Conservation (phyloP, 1,140 invertebrate species). For the Telenomus remus region DNA sequence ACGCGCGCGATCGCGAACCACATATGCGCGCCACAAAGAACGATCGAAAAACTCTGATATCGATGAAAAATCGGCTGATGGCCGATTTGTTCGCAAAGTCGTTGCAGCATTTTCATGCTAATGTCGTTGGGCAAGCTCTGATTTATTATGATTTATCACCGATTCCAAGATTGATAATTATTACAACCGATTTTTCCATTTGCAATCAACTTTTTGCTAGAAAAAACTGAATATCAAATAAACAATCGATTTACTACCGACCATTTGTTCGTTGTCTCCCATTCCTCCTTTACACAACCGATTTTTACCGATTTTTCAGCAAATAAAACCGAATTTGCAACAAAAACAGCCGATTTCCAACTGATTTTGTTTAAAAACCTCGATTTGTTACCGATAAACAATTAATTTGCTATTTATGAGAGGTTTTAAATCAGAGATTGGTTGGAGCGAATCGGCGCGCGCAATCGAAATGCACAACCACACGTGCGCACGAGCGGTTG, state of each 20-base stretch:
- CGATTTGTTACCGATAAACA: too few relatives aligned
- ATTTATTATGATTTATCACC: slow-evolving; percentile 50
- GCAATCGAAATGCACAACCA: not conserved
- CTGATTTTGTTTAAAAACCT: too few relatives aligned
- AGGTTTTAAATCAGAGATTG: too few relatives aligned
- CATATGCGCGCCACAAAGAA: slow-evolving; percentile 13
- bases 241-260: too few relatives aligned
- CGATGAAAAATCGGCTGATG: slow-evolving; percentile 45
- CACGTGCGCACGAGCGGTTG: slow-evolving; percentile 1
- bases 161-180: not conserved
- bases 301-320: not conserved
- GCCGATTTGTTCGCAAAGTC: slow-evolving; percentile 32
- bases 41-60: slow-evolving; percentile 49
- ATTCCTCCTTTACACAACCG: too few relatives aligned
- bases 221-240: too few relatives aligned
- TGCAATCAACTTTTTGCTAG: slow-evolving; percentile 14
- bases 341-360: too few relatives aligned
- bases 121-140: slow-evolving; percentile 40
- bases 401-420: too few relatives aligned
- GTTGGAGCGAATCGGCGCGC: slow-evolving; percentile 11
- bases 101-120: slow-evolving; percentile 42
- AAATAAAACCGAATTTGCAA: too few relatives aligned
- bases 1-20: slow-evolving; percentile 8
- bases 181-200: not conserved
- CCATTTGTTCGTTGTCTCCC: too few relatives aligned